Evolutionary conservation across 2,797 vertebrate genomes (phyloP).

Genomic region (Sebastes vulpes): DNA sequence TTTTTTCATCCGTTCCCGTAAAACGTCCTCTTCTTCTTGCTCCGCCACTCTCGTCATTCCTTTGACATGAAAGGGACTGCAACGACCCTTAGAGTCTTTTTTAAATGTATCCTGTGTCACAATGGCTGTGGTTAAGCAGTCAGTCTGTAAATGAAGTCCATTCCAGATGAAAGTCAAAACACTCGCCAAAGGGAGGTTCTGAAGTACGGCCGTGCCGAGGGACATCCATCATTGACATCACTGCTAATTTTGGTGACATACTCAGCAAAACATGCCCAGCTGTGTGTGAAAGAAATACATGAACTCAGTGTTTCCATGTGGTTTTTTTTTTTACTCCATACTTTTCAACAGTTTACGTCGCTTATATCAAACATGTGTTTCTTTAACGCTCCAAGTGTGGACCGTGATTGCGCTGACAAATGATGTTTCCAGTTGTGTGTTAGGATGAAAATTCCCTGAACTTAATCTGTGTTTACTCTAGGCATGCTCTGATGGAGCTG

Average conservation of each 20-base stretch:
- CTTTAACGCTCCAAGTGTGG: conserved; percentile 41
- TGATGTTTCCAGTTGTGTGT: conserved; percentile 61
- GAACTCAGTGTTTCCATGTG: conserved; percentile 72
- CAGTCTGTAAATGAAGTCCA: conserved; percentile 44
- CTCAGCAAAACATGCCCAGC: conserved; percentile 75
- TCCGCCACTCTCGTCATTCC: conserved; percentile 26
- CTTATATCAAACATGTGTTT: conserved; percentile 67
- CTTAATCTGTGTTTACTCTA: conserved; percentile 60
- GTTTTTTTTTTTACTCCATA: conserved; percentile 23
- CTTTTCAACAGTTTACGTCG: conserved; percentile 57
- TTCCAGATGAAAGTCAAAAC: conserved; percentile 54
- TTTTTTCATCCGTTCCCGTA: conserved; percentile 27
- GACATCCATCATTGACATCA: conserved; percentile 79
- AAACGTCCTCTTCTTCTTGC: conserved; percentile 29
- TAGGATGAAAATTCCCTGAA: conserved; percentile 29
- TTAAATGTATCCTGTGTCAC: conserved; percentile 55
- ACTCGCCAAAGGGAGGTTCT: conserved; percentile 41
- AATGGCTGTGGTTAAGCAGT: conserved; percentile 55
- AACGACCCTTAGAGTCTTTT: conserved; percentile 12
- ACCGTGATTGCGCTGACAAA: conserved; percentile 55
- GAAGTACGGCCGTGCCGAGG: conserved; percentile 41
- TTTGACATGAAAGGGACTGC: conserved; percentile 46
- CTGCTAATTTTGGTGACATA: conserved; percentile 74
- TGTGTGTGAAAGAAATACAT: conserved; percentile 72
- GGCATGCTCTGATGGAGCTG: conserved; percentile 57